Conservation (phyloP, 1,140 invertebrate genomes). For the Drosophila seguyi region DNA sequence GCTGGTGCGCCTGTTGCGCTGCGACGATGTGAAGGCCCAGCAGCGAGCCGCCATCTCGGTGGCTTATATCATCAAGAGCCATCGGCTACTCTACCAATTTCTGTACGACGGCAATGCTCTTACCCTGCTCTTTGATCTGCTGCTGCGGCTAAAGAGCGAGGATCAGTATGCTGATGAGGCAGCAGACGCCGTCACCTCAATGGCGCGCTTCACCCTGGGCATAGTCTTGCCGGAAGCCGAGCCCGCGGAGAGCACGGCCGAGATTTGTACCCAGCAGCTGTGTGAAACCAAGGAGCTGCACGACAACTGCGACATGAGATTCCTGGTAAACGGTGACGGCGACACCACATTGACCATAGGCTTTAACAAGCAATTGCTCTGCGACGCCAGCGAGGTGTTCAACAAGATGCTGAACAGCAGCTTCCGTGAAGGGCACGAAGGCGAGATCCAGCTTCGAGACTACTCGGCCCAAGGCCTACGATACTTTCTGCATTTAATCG, state of each 20-base stretch:
- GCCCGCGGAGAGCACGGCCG: conserved; percentile 27
- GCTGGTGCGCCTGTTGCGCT: conserved; percentile 71
- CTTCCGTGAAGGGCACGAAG: conserved; percentile 78
- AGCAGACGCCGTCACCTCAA: conserved; percentile 74
- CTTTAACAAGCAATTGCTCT: conserved; percentile 82
- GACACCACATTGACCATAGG: conserved; percentile 45
- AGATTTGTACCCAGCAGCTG: conserved; percentile 32
- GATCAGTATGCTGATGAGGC: conserved; percentile 76
- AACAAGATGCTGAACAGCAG: conserved; percentile 83
- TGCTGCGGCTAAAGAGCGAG: conserved; percentile 67
- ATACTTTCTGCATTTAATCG: conserved; percentile 80
- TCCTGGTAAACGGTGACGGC: conserved; percentile 52
- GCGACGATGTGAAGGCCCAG: conserved; percentile 71
- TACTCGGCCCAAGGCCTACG: conserved; percentile 70
- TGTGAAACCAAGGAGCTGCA: conserved; percentile 36
- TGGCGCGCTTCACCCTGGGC: conserved; percentile 72
- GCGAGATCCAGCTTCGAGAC: conserved; percentile 73
- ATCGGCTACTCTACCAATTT: conserved; percentile 77
- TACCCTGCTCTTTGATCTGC: conserved; percentile 67
- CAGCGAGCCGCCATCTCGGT: conserved; percentile 79
- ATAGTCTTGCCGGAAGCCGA: conserved; percentile 65
- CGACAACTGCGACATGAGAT: conserved; percentile 75
- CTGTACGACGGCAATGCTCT: conserved; percentile 78
- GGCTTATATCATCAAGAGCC: conserved; percentile 77
- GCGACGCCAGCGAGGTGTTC: conserved; percentile 81